Evolutionary conservation across 2,113 vertebrate genomes (phyloP).

Genomic region (Nyctereutes procyonoides): DNA sequence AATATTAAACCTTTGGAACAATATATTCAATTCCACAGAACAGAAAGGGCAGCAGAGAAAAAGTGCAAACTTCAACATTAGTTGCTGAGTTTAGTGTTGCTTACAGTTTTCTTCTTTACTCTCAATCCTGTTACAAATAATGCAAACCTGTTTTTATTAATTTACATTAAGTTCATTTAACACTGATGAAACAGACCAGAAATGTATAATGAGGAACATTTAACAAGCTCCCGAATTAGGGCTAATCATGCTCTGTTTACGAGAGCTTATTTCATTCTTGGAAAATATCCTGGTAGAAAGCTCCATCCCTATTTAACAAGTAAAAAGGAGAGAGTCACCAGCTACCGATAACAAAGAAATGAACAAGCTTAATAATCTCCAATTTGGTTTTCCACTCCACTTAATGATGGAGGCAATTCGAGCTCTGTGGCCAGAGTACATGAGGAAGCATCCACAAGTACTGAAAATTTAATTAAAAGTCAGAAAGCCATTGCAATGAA

Average conservation of each 20-base stretch:
- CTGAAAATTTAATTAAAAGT: conserved; percentile 97
- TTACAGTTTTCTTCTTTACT: conserved; percentile 77
- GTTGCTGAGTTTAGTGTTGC: conserved; percentile 44
- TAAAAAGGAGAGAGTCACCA: conserved; percentile 82
- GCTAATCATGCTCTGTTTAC: conserved; percentile 86
- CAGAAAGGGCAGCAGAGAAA: neutral
- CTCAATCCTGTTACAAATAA: conserved; percentile 82
- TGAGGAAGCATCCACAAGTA: conserved; percentile 88
- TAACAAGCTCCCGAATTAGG: conserved; percentile 85
- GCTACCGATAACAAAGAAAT: conserved; percentile 89
- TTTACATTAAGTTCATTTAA: conserved; percentile 89
- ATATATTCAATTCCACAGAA: conserved; percentile 36
- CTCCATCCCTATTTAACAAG: conserved; percentile 84
- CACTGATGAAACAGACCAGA: conserved; percentile 88
- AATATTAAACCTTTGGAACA: neutral
- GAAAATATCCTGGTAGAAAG: conserved; percentile 82
- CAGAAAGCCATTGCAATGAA: conserved; percentile 92
- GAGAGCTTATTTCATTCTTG: conserved; percentile 84
- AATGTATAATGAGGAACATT: conserved; percentile 87
- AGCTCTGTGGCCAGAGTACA: conserved; percentile 88
- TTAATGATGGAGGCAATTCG: conserved; percentile 86
- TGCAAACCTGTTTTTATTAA: conserved; percentile 84
- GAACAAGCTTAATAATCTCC: conserved; percentile 89
- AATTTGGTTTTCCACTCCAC: conserved; percentile 84
- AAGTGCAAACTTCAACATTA: neutral